Conservation (phyloP, 92 coral and sea anemone species). For the Pocillopora meandrina region DNA sequence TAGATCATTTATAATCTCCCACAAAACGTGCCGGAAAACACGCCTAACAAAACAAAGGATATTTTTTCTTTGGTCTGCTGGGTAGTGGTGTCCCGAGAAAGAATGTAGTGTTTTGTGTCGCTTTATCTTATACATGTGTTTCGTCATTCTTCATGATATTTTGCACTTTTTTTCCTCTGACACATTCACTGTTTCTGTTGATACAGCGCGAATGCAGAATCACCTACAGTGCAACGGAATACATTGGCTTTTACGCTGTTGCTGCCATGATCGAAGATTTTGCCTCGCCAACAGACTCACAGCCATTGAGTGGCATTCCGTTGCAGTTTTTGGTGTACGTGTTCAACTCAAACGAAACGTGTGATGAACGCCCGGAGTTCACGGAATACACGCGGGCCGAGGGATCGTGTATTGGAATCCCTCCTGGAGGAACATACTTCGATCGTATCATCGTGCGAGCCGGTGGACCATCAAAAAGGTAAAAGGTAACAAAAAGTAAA, state of each 20-base stretch:
- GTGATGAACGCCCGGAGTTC: slow-evolving; percentile 69
- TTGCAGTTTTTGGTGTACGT: slow-evolving; percentile 76
- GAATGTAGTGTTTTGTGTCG: too few relatives aligned
- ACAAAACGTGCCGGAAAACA: too few relatives aligned
- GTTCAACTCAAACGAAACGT: slow-evolving; percentile 45
- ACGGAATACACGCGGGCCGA: slow-evolving; percentile 62
- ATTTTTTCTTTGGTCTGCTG: too few relatives aligned
- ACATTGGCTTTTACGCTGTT: slow-evolving; percentile 66
- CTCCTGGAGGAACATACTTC: slow-evolving; percentile 53
- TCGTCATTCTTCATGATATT: too few relatives aligned
- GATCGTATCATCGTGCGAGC: slow-evolving; percentile 73
- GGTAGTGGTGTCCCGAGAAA: too few relatives aligned
- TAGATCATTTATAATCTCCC: too few relatives aligned
- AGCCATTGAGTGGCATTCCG: slow-evolving; percentile 73
- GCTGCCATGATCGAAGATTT: slow-evolving; percentile 80
- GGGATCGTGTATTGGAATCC: slow-evolving; percentile 81
- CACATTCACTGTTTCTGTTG: not conserved
- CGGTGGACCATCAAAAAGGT: slow-evolving; percentile 68
- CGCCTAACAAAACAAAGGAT: too few relatives aligned
- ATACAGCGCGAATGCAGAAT: slow-evolving; percentile 66
- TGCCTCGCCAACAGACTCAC: slow-evolving; percentile 49
- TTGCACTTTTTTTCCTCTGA: too few relatives aligned
- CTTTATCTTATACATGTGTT: too few relatives aligned
- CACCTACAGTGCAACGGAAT: slow-evolving; percentile 44
- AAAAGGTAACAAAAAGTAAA: too few relatives aligned